A percentile compares a stretch with the other conserved stretches of the same genome.
phyloP scores from a whole-genome alignment of 2,113 vertebrate species.

The Tragelaphus buxtoni region DNA sequence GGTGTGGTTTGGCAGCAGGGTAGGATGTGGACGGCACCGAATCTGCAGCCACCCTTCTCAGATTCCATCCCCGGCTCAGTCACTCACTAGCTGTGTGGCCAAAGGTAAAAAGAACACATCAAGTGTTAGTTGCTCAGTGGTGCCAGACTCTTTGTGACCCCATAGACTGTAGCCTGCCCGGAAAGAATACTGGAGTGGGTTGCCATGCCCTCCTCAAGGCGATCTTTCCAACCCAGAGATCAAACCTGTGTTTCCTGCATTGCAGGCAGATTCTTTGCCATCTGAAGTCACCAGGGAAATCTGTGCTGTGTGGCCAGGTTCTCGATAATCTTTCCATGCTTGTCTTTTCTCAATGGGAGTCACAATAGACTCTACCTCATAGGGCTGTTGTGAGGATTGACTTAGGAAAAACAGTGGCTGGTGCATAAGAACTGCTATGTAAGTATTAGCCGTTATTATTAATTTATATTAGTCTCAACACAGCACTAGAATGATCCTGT shows the following conservation, averaged over 20 bases:
- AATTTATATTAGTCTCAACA: neutral
- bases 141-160: neutral
- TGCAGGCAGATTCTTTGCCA: neutral
- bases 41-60: neutral
- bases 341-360: neutral
- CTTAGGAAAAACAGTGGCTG: neutral
- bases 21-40: neutral
- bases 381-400: neutral
- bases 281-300: neutral
- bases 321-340: neutral
- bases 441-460: neutral
- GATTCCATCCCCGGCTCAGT: neutral
- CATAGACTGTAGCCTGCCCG: neutral
- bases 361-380: neutral
- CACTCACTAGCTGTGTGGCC: neutral
- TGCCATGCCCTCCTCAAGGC: neutral
- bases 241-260: neutral
- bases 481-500: neutral
- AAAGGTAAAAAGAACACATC: neutral
- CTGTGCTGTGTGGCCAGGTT: neutral
- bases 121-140: fast-evolving
- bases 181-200: neutral
- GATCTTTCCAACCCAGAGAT: neutral
- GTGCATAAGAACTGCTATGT: neutral
- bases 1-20: neutral